These are phyloP conservation scores for Theristicus caerulescens DNA, from an alignment of 2,113 vertebrate genomes.

Conservation along the genomic window DNA sequence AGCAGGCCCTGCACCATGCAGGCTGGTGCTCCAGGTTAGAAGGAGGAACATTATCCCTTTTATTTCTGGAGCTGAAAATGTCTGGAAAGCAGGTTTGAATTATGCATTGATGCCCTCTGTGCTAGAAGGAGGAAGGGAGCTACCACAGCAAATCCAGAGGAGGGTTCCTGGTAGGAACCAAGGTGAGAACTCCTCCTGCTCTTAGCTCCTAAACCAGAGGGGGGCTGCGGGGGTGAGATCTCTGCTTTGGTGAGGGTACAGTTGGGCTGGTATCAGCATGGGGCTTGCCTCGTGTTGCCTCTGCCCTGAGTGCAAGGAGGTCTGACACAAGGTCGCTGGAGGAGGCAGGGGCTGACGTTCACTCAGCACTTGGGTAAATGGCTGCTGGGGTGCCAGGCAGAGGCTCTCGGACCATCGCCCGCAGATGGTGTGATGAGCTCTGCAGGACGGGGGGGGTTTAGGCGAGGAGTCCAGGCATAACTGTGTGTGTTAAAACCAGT, in stretches of 20 bases:
- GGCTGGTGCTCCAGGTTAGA: not conserved
- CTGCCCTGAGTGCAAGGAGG: constrained; percentile 7
- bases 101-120: not conserved
- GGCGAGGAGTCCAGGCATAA: not conserved
- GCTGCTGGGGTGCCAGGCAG: not conserved
- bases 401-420: not conserved
- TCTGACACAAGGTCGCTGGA: not conserved
- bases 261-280: not conserved
- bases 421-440: not conserved
- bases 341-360: not conserved
- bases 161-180: not conserved
- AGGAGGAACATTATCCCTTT: not conserved
- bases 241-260: not conserved
- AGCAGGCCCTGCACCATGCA: not conserved
- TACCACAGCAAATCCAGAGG: not conserved
- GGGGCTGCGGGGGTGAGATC: not conserved
- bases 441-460: not conserved
- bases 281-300: not conserved
- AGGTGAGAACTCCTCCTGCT: not conserved
- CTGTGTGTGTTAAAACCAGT: not conserved
- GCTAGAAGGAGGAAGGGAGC: not conserved
- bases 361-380: not conserved
- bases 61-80: not conserved
- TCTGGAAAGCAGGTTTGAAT: not conserved
- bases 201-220: not conserved